Percentiles rank a stretch among this genome's conserved stretches.
Conservation (phyloP, 2,888 invertebrate genomes). For the Mythimna ferrago region DNA sequence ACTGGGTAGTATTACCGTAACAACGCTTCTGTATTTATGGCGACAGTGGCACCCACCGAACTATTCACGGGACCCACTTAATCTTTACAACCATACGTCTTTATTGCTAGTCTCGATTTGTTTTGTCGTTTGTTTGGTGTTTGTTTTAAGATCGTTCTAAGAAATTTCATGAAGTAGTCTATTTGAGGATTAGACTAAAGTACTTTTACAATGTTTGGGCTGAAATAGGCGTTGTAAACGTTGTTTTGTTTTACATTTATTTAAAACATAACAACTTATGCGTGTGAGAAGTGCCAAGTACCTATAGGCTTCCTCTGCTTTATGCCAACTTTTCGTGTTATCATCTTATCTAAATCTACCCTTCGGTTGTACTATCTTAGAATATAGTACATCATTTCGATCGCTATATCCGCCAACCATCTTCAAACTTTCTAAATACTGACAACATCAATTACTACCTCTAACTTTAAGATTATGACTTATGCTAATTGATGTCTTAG, state of each 20-base stretch:
- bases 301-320: slow-evolving; percentile 13
- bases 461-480: slow-evolving; percentile 47
- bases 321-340: slow-evolving; percentile 32
- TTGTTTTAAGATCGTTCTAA: background rate
- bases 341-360: slow-evolving; percentile 7
- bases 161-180: background rate
- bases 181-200: background rate
- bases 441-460: slow-evolving; percentile 22
- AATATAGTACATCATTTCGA: slow-evolving; percentile 21
- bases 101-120: slow-evolving; percentile 41
- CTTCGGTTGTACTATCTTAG: slow-evolving; percentile 11
- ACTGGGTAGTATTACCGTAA: slow-evolving; percentile 68
- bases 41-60: slow-evolving; percentile 34
- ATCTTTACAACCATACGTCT: slow-evolving; percentile 50
- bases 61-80: slow-evolving; percentile 53
- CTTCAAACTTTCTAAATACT: slow-evolving; percentile 32
- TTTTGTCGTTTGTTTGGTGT: slow-evolving; percentile 17
- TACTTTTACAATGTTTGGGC: background rate
- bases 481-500: slow-evolving; percentile 43
- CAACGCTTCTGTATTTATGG: slow-evolving; percentile 67
- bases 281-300: slow-evolving; percentile 29
- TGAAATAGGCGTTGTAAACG: background rate
- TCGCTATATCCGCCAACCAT: slow-evolving; percentile 4
- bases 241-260: slow-evolving; percentile 3
- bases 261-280: background rate